Evolutionary conservation across 2,888 invertebrate species (phyloP).

Genomic region (Bombylius discolor): DNA sequence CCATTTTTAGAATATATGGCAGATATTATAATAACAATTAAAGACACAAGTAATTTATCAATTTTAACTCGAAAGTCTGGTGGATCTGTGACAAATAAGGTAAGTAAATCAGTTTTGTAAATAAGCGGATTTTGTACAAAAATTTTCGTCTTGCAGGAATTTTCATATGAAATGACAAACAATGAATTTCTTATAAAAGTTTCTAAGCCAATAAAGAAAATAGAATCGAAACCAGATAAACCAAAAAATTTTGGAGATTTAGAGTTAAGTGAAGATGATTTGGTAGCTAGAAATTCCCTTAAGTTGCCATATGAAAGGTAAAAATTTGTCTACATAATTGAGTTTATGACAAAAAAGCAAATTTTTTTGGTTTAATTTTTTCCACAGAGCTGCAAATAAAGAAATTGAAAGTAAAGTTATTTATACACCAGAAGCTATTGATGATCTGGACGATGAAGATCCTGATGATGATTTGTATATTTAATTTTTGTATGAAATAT

Average conservation of each 20-base stretch:
- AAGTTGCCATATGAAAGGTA: conserved; percentile 35
- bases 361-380: not conserved
- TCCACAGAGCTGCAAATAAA: not conserved
- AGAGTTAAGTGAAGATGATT: conserved; percentile 32
- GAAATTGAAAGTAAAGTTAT: conserved; percentile 46
- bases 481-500: conserved; percentile 21
- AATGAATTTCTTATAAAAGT: conserved; percentile 23
- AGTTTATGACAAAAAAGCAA: not conserved
- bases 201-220: not conserved
- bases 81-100: conserved; percentile 26
- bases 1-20: conserved; percentile 31
- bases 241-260: conserved; percentile 19
- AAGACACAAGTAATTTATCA: conserved; percentile 19
- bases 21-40: conserved; percentile 26
- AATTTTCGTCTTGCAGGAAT: conserved; percentile 11
- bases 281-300: conserved; percentile 32
- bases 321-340: not conserved
- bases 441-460: conserved; percentile 78
- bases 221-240: conserved; percentile 2
- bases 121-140: not conserved
- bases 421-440: conserved; percentile 63
- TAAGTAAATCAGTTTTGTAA: not conserved
- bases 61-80: conserved; percentile 26
- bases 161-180: conserved; percentile 22
- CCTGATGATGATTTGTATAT: conserved; percentile 76